Evolutionary conservation across 1,140 invertebrate genomes (phyloP).

Genomic region (Geopemphigus sp.): DNA sequence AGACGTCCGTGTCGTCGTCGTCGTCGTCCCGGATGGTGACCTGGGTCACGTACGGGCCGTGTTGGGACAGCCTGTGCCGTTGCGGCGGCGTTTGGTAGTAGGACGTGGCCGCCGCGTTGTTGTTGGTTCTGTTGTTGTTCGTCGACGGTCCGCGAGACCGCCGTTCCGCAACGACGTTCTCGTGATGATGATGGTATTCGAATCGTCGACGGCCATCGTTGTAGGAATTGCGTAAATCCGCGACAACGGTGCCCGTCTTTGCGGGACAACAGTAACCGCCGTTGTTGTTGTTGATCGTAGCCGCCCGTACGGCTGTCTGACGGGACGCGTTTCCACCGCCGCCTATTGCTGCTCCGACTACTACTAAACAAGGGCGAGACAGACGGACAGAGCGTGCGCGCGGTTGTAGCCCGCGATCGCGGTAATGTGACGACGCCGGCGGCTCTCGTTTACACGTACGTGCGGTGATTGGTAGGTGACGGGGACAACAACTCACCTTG

Average conservation of each 20-base stretch:
- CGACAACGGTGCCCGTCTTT: too few relatives aligned
- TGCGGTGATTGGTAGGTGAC: conserved; percentile 44
- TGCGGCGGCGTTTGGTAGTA: too few relatives aligned
- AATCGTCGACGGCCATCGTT: too few relatives aligned
- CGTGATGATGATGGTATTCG: too few relatives aligned
- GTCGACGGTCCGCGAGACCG: neutral
- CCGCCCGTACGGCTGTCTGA: neutral
- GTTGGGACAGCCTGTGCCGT: neutral
- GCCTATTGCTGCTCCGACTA: neutral
- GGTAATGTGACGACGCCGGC: neutral
- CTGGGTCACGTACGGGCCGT: conserved; percentile 62
- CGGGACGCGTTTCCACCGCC: neutral
- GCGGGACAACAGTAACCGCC: neutral
- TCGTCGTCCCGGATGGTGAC: conserved; percentile 59
- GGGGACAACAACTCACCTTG: conserved; percentile 51
- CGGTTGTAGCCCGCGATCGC: neutral
- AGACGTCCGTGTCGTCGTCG: too few relatives aligned
- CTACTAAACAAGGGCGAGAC: too few relatives aligned
- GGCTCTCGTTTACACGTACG: conserved; percentile 17
- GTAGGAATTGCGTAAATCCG: too few relatives aligned
- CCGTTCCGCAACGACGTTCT: neutral
- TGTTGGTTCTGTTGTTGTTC: neutral
- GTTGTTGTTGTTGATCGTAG: neutral
- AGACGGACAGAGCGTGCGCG: conserved; percentile 50
- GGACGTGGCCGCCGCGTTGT: too few relatives aligned